Evolutionary conservation across 2,888 invertebrate species (phyloP).

Genomic region (Idaea aversata): DNA sequence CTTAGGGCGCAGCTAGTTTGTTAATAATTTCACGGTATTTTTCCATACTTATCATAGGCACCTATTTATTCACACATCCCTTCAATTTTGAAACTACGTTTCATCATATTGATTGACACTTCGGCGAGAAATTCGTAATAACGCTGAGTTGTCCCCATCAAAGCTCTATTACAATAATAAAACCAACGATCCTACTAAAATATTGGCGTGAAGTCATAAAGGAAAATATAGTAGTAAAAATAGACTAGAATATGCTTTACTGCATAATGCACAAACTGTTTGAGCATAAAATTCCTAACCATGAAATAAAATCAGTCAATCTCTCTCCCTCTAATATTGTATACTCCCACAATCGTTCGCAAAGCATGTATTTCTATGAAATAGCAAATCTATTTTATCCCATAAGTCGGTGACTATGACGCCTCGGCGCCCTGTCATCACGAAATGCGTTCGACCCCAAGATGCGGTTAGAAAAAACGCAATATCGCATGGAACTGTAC

Average conservation of each 20-base stretch:
- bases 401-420: not conserved
- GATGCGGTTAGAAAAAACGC: slow-evolving; percentile 73
- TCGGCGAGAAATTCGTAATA: not conserved
- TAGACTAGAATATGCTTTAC: not conserved
- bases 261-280: not conserved
- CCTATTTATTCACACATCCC: not conserved
- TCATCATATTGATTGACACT: not conserved
- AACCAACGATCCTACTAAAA: slow-evolving; percentile 19
- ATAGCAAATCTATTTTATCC: not conserved
- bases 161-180: not conserved
- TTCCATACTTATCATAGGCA: slow-evolving; percentile 2
- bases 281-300: not conserved
- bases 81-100: not conserved
- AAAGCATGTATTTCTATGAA: not conserved
- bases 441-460: slow-evolving; percentile 17
- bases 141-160: not conserved
- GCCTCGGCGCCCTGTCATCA: slow-evolving; percentile 32
- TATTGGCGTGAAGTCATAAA: slow-evolving; percentile 51
- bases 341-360: not conserved
- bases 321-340: slow-evolving; percentile 4
- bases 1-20: slow-evolving; percentile 15
- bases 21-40: not conserved
- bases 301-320: not conserved
- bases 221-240: slow-evolving; percentile 15
- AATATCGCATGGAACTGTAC: slow-evolving; percentile 70